phyloP scores from a whole-genome alignment of 1,140 invertebrate genomes.

The Ruditapes philippinarum region DNA sequence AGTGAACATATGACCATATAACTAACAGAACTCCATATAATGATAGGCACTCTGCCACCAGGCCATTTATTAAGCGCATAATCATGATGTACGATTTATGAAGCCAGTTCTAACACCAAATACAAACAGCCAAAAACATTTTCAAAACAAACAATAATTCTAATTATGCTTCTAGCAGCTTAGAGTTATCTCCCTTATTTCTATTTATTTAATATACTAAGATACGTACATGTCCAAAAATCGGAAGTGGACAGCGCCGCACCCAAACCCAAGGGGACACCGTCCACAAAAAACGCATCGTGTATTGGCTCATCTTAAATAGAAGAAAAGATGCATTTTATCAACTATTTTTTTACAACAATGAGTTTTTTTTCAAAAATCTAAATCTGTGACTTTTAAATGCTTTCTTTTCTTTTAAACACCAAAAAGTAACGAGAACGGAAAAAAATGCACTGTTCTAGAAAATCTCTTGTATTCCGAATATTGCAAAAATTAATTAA shows the following conservation, averaged over 20 bases:
- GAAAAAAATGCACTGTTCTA: not conserved
- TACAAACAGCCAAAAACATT: conserved; percentile 11
- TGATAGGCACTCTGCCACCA: too few species aligned
- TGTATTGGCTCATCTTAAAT: conserved; percentile 60
- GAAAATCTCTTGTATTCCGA: conserved; percentile 7
- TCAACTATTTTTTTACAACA: not conserved
- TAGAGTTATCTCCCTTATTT: not conserved
- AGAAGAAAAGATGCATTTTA: conserved; percentile 52
- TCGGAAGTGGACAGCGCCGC: conserved; percentile 37
- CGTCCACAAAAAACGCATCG: conserved; percentile 54
- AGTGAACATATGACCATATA: too few species aligned
- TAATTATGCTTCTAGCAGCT: too few species aligned
- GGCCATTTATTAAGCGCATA: too few species aligned
- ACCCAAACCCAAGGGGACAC: conserved; percentile 35
- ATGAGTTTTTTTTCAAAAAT: not conserved
- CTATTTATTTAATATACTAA: conserved; percentile 26
- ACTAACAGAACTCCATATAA: too few species aligned
- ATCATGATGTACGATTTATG: too few species aligned
- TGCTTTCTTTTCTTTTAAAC: too few species aligned
- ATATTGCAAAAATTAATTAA: conserved; percentile 42
- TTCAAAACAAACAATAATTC: not conserved
- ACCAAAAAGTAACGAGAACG: too few species aligned
- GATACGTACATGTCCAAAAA: conserved; percentile 66
- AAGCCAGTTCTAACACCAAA: too few species aligned
- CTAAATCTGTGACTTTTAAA: too few species aligned